These are phyloP conservation scores for Agriotes lineatus DNA, from an alignment of 2,888 invertebrate species.

Conservation along the genomic window DNA sequence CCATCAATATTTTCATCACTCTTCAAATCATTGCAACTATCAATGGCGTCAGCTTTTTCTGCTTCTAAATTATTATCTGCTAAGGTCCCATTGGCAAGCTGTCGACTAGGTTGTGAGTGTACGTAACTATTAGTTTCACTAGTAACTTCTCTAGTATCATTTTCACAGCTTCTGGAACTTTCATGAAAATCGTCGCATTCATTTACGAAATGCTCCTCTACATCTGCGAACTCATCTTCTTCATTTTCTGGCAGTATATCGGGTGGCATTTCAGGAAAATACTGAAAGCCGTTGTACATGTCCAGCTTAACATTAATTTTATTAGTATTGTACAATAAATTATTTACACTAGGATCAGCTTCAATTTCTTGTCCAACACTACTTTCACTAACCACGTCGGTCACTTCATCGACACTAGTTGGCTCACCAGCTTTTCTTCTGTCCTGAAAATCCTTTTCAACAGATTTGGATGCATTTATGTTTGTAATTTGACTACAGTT, in stretches of 20 bases:
- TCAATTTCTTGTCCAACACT: constrained; percentile 15
- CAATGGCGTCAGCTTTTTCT: too few species aligned
- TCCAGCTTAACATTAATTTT: constrained; percentile 4
- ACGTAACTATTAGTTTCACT: not conserved
- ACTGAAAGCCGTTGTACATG: constrained; percentile 31
- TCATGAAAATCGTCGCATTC: constrained; percentile 27
- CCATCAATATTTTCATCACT: too few species aligned
- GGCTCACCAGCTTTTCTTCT: constrained; percentile 50
- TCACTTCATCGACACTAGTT: constrained; percentile 14
- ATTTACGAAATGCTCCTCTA: not conserved
- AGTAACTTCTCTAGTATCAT: not conserved
- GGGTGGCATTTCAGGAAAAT: constrained; percentile 36
- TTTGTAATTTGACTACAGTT: constrained; percentile 15
- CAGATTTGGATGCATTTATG: constrained; percentile 11
- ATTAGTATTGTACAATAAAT: not conserved
- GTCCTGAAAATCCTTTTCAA: constrained; percentile 57
- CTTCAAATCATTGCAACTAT: too few species aligned
- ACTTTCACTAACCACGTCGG: constrained; percentile 19
- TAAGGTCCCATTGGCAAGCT: too few species aligned
- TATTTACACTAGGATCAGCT: constrained; percentile 9
- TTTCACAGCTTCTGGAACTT: not conserved
- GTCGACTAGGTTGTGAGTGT: not conserved
- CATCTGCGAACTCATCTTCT: constrained; percentile 29
- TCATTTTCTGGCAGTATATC: constrained; percentile 27
- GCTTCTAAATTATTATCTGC: too few species aligned